These are phyloP conservation scores for Piliocolobus tephrosceles DNA, from an alignment of 2,113 vertebrate species.

Conservation along the genomic window DNA sequence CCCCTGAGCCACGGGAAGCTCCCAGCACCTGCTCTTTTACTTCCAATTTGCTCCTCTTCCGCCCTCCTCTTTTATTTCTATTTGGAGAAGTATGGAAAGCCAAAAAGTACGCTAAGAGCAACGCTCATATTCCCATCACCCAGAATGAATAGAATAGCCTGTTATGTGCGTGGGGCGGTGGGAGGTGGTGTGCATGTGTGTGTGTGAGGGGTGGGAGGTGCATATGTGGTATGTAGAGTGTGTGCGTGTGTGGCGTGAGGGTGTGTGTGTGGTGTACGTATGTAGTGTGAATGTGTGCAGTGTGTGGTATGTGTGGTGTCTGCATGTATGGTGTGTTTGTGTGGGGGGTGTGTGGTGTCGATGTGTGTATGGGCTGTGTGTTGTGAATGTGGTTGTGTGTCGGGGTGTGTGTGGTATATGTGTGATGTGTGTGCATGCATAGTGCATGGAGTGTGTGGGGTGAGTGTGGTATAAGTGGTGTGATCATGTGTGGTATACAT, in stretches of 20 bases:
- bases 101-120: fast-evolving
- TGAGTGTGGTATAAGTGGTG: neutral
- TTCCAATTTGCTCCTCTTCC: neutral
- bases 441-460: neutral
- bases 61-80: too few species aligned
- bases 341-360: neutral
- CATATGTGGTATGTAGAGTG: neutral
- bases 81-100: neutral
- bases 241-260: neutral
- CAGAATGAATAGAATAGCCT: neutral
- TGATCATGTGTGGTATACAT: too few species aligned
- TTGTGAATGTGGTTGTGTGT: too few species aligned
- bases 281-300: neutral
- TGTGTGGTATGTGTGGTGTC: neutral
- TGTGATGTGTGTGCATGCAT: too few species aligned
- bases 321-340: neutral
- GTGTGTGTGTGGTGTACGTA: neutral
- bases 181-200: neutral
- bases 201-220: neutral
- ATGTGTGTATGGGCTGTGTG: too few species aligned
- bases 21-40: neutral
- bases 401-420: neutral
- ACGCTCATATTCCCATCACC: fast-evolving
- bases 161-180: neutral
- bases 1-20: neutral